Evolutionary conservation across 2,888 invertebrate genomes (phyloP).

Genomic region (Cephus spinipes): DNA sequence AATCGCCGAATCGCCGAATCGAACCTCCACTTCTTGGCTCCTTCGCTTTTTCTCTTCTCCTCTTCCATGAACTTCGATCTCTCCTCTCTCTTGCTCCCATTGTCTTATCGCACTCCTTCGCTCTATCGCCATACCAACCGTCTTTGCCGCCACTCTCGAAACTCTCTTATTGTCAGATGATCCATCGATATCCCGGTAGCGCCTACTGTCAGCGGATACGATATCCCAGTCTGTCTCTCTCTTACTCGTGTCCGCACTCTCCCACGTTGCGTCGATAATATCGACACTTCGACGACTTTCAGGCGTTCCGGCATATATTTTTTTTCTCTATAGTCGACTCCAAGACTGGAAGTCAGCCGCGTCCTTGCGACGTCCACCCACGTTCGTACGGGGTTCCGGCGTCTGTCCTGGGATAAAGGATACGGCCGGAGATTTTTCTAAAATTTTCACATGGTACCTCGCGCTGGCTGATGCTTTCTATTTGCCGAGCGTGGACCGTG

Average conservation of each 20-base stretch:
- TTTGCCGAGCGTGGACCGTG: neutral
- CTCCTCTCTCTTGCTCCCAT: constrained; percentile 31
- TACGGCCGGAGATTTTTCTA: neutral
- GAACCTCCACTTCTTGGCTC: constrained; percentile 12
- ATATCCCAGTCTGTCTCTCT: neutral
- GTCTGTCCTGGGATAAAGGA: neutral
- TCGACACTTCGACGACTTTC: constrained; percentile 1
- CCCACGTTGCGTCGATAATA: constrained; percentile 17
- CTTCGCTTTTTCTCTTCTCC: constrained; percentile 32
- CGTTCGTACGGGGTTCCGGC: neutral
- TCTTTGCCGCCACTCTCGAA: neutral
- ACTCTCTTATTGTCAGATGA: neutral
- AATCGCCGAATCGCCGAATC: constrained; percentile 14
- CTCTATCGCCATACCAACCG: neutral
- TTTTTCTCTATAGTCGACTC: constrained; percentile 17
- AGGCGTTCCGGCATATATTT: neutral
- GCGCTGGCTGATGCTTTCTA: neutral
- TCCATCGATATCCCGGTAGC: neutral
- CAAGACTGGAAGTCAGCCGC: constrained; percentile 30
- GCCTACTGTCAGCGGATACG: neutral
- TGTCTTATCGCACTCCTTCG: neutral
- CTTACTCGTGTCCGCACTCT: neutral
- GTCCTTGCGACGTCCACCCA: constrained; percentile 4
- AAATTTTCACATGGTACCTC: neutral
- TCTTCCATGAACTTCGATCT: constrained; percentile 17